phyloP scores from a whole-genome alignment of 2,888 invertebrate genomes.

The Cosmia pyralina region DNA sequence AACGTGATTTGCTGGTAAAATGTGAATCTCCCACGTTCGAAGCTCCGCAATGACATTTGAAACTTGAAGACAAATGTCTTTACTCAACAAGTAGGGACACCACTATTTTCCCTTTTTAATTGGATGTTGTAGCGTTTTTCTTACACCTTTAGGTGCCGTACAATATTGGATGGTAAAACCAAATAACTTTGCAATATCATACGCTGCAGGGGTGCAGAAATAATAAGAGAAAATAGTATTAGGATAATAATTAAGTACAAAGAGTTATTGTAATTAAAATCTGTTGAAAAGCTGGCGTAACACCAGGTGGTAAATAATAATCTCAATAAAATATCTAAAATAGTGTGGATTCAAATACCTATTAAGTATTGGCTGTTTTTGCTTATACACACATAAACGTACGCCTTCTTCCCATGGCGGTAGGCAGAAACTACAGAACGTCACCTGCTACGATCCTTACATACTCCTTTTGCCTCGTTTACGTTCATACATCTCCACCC shows the following conservation, averaged over 20 bases:
- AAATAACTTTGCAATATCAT: conserved; percentile 13
- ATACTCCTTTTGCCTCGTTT: too few species aligned
- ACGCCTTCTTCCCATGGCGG: too few species aligned
- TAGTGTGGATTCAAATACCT: not conserved
- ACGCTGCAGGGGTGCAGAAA: not conserved
- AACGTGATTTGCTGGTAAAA: conserved; percentile 77
- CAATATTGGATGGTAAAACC: not conserved
- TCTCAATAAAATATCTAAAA: not conserved
- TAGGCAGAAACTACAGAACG: too few species aligned
- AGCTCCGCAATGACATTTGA: conserved; percentile 84
- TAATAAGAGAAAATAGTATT: conserved; percentile 1
- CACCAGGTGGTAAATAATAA: conserved; percentile 6
- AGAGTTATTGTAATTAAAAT: conserved; percentile 17
- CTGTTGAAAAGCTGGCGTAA: not conserved
- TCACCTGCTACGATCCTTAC: too few species aligned
- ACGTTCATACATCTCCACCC: too few species aligned
- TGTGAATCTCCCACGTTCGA: conserved; percentile 82
- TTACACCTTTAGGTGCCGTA: not conserved
- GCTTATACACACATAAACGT: too few species aligned
- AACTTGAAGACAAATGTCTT: conserved; percentile 74
- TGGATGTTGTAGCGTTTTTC: conserved; percentile 2
- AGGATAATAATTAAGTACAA: conserved; percentile 2
- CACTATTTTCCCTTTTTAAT: conserved; percentile 43
- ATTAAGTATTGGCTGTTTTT: too few species aligned
- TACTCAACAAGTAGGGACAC: conserved; percentile 46